These are phyloP conservation scores for Mirza zaza DNA, from an alignment of 2,113 vertebrate species.

Conservation along the genomic window DNA sequence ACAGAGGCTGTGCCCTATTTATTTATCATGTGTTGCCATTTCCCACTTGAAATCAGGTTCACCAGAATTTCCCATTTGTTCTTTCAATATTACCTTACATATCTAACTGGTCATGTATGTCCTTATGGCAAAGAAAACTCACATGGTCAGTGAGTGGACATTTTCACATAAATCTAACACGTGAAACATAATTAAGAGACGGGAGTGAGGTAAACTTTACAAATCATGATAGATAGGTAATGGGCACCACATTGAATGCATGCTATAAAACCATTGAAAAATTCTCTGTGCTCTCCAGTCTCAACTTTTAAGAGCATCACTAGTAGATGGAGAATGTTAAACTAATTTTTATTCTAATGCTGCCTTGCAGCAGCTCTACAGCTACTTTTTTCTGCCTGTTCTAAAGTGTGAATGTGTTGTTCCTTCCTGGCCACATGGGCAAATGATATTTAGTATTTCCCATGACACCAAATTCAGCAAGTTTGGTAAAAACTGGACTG, in stretches of 20 bases:
- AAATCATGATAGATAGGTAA: background rate
- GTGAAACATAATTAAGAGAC: background rate
- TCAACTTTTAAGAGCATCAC: background rate
- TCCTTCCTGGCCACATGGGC: background rate
- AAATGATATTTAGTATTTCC: background rate
- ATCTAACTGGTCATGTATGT: background rate
- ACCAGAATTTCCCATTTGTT: constrained; percentile 6
- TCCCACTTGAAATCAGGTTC: background rate
- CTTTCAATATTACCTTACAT: background rate
- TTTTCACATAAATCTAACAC: background rate
- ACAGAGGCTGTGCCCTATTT: background rate
- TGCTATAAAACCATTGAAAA: background rate
- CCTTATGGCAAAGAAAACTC: background rate
- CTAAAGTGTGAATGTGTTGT: background rate
- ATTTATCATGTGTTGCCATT: background rate
- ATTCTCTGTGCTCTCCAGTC: background rate
- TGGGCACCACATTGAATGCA: background rate
- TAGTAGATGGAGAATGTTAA: background rate
- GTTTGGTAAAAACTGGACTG: background rate
- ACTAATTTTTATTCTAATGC: background rate
- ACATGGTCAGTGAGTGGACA: background rate
- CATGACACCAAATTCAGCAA: background rate
- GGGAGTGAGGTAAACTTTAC: background rate
- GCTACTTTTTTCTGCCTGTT: background rate
- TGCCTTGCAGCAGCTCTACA: background rate